Percentiles rank a stretch among this genome's conserved stretches.
phyloP scores from a whole-genome alignment of 2,113 vertebrate species.

The Cephalophus harveyi region DNA sequence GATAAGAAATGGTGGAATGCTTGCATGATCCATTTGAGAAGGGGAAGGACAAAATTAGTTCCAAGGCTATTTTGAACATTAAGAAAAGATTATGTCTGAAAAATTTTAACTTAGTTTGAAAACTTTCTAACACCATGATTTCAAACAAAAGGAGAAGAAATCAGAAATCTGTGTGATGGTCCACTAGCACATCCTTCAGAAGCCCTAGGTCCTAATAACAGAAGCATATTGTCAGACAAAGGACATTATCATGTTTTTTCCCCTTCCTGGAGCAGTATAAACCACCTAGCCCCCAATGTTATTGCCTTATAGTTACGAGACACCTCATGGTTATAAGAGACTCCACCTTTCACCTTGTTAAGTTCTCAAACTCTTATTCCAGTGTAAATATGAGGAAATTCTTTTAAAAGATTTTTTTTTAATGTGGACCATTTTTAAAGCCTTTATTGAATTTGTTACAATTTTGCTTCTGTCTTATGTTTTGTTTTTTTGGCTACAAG shows the following conservation, averaged over 20 bases:
- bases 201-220: background rate
- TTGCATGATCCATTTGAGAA: background rate
- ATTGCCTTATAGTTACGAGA: background rate
- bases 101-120: background rate
- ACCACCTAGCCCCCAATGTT: no score
- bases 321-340: background rate
- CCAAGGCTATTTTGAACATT: background rate
- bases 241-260: background rate
- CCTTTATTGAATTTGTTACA: background rate
- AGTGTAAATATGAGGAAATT: background rate
- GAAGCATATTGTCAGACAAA: background rate
- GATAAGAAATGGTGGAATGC: background rate
- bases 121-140: background rate
- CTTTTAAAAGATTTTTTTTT: background rate
- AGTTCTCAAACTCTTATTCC: background rate
- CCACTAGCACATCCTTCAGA: background rate
- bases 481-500: background rate
- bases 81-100: background rate
- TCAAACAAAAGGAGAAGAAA: background rate
- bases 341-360: background rate
- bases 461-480: background rate
- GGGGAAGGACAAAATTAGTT: background rate
- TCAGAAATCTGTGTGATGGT: background rate
- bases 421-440: background rate
- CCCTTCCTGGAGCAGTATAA: background rate